Conservation (phyloP, 2,888 invertebrate genomes). For the Drosophila engyochracea region DNA sequence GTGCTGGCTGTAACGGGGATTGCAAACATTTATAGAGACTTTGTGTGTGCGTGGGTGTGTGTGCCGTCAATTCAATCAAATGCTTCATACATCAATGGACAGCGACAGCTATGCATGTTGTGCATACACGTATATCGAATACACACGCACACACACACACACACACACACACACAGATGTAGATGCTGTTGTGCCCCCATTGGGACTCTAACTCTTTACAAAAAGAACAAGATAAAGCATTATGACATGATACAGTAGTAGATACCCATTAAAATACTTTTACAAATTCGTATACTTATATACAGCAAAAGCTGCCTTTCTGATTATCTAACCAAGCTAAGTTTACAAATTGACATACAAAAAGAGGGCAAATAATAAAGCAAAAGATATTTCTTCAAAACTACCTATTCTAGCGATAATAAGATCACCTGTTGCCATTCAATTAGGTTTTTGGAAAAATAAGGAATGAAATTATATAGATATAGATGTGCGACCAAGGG, state of each 20-base stretch:
- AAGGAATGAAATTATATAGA: too few relatives aligned
- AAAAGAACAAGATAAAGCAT: slow-evolving; percentile 9
- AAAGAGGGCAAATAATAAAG: neutral
- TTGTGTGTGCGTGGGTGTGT: slow-evolving; percentile 23
- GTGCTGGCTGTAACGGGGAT: neutral
- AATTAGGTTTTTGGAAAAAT: too few relatives aligned
- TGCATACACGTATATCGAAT: slow-evolving; percentile 18
- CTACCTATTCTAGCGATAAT: too few relatives aligned
- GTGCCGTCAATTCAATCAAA: slow-evolving; percentile 80
- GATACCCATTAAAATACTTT: slow-evolving; percentile 1
- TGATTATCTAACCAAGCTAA: neutral
- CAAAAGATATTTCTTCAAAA: neutral
- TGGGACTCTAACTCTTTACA: slow-evolving; percentile 42
- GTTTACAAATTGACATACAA: neutral
- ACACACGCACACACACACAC: neutral
- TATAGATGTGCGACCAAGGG: too few relatives aligned
- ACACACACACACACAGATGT: neutral
- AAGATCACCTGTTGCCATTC: too few relatives aligned
- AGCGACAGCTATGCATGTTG: slow-evolving; percentile 49
- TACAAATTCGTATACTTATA: fast-evolving
- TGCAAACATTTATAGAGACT: slow-evolving; percentile 4
- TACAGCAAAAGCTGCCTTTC: neutral
- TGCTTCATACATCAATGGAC: slow-evolving; percentile 79
- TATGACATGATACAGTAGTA: neutral
- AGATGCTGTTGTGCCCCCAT: slow-evolving; percentile 49